phyloP scores from a whole-genome alignment of 2,113 vertebrate species.

The Haplotaxodon microlepis region DNA sequence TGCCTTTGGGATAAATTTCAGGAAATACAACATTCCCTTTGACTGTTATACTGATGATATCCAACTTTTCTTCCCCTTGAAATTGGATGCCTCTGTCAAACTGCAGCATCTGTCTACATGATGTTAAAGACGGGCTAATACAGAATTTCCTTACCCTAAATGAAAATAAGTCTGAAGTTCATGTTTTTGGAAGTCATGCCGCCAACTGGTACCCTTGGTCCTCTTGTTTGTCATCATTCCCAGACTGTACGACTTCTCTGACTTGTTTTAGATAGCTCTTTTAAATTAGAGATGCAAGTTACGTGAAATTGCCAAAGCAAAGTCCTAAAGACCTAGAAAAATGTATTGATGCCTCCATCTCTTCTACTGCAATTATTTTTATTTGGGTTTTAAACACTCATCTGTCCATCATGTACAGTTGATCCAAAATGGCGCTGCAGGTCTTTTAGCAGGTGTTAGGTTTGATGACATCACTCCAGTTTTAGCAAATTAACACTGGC shows the following conservation, averaged over 20 bases:
- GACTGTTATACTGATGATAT: neutral
- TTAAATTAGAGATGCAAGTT: neutral
- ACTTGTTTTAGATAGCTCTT: neutral
- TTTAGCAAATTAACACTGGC: neutral
- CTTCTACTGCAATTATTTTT: neutral
- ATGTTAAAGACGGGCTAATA: neutral
- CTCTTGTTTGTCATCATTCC: neutral
- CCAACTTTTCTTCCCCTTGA: neutral
- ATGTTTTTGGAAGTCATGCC: neutral
- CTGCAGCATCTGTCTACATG: neutral
- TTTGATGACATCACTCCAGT: neutral
- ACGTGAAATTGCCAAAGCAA: neutral
- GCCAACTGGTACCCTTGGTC: neutral
- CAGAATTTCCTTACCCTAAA: neutral
- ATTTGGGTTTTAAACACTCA: neutral
- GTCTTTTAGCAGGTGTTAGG: neutral
- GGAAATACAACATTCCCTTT: neutral
- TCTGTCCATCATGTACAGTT: neutral
- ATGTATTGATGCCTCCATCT: neutral
- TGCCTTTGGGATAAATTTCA: fast-evolving
- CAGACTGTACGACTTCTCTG: neutral
- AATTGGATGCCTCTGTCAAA: neutral
- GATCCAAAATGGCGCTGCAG: neutral
- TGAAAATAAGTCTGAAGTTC: neutral
- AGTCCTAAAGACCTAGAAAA: neutral